Evolutionary conservation across 2,797 vertebrate species (phyloP).

Genomic region (Mallotus villosus): DNA sequence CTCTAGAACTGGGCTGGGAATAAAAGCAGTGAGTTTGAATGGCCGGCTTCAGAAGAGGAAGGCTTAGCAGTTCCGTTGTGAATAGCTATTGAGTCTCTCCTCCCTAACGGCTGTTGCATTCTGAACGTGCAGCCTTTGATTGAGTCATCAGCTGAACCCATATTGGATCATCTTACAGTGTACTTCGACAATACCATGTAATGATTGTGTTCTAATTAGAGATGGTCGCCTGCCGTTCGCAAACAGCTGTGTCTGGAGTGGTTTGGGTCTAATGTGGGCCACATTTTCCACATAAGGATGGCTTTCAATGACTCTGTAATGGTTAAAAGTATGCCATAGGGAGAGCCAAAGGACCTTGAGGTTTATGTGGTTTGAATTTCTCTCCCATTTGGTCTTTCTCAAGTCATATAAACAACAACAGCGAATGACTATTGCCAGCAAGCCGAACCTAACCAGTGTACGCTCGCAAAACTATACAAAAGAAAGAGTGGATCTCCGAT

Average conservation of each 20-base stretch:
- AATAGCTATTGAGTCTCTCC: slow-evolving; percentile 50
- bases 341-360: slow-evolving; percentile 59
- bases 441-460: not conserved
- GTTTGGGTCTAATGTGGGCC: slow-evolving; percentile 56
- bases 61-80: slow-evolving; percentile 65
- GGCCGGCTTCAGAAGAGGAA: slow-evolving; percentile 67
- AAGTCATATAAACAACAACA: slow-evolving; percentile 56
- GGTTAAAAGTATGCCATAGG: slow-evolving; percentile 58
- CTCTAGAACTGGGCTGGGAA: slow-evolving; percentile 64
- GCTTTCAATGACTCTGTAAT: slow-evolving; percentile 70
- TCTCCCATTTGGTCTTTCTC: slow-evolving; percentile 29
- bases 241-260: slow-evolving; percentile 67
- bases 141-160: slow-evolving; percentile 60
- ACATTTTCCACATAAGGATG: slow-evolving; percentile 69
- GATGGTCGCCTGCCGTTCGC: slow-evolving; percentile 62
- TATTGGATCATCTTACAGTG: slow-evolving; percentile 59
- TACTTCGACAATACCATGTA: slow-evolving; percentile 53
- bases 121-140: slow-evolving; percentile 34
- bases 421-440: slow-evolving; percentile 21
- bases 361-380: slow-evolving; percentile 42
- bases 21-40: slow-evolving; percentile 71
- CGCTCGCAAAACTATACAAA: not conserved
- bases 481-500: not conserved
- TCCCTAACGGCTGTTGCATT: slow-evolving; percentile 20
- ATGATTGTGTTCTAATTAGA: slow-evolving; percentile 66